Conservation (phyloP, 2,888 invertebrate genomes). For the Cosmia pyralina region DNA sequence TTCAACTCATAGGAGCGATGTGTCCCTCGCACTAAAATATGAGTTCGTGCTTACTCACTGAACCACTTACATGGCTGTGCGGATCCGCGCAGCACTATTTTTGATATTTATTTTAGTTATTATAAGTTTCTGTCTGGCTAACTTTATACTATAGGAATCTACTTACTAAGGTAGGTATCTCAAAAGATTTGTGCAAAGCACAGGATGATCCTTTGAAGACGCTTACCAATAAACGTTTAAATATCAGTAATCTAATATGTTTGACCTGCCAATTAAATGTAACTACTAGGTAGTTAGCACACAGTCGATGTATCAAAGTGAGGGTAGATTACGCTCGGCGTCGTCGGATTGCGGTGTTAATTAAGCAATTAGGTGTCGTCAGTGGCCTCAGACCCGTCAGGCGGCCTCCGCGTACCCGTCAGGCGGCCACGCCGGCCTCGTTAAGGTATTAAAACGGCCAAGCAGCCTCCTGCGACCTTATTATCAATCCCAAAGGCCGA, state of each 20-base stretch:
- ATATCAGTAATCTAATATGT: conserved; percentile 26
- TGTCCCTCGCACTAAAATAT: conserved; percentile 81
- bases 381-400: conserved; percentile 67
- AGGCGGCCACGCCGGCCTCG: conserved; percentile 72
- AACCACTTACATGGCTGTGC: conserved; percentile 63
- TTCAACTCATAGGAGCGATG: conserved; percentile 84
- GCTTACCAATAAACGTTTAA: not conserved
- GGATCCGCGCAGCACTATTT: conserved; percentile 13
- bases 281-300: conserved; percentile 63
- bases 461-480: conserved; percentile 69
- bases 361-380: conserved; percentile 81
- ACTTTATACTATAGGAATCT: not conserved
- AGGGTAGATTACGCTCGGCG: conserved; percentile 61
- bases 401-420: conserved; percentile 56
- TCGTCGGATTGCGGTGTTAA: conserved; percentile 79
- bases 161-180: not conserved
- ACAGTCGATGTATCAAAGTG: conserved; percentile 61
- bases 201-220: conserved; percentile 7
- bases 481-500: conserved; percentile 64
- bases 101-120: conserved; percentile 29
- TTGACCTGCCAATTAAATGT: conserved; percentile 66
- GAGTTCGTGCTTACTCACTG: conserved; percentile 59
- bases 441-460: conserved; percentile 73
- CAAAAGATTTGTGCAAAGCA: not conserved
- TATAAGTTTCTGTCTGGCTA: conserved; percentile 15